Conservation (phyloP, 2,113 vertebrate genomes). For the Microcebus ravelobensis region DNA sequence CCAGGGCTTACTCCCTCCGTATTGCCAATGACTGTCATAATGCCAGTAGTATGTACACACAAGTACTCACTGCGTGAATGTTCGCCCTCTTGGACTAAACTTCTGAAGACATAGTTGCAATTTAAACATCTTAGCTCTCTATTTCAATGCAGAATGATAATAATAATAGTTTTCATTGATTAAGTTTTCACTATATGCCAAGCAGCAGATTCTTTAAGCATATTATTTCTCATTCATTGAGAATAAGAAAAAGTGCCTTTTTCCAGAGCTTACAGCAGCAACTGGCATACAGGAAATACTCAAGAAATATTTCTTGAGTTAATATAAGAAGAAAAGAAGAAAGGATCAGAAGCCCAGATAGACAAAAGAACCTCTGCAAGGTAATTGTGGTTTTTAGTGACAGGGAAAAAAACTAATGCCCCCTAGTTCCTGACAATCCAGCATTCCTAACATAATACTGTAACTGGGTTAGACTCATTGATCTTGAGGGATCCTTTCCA, state of each 20-base stretch:
- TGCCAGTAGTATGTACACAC: not conserved
- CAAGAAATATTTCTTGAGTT: not conserved
- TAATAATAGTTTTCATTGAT: not conserved
- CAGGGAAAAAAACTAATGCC: not conserved
- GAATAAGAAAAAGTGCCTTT: not conserved
- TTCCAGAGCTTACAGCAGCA: not conserved
- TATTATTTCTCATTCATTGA: constrained; percentile 2
- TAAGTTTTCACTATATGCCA: not conserved
- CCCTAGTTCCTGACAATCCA: not conserved
- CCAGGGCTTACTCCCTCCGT: not conserved
- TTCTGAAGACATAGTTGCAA: not conserved
- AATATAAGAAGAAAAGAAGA: not conserved
- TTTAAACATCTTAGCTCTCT: not conserved
- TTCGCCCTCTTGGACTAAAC: not conserved
- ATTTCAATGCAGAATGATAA: not conserved
- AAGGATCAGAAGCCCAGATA: not conserved
- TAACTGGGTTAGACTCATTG: not conserved
- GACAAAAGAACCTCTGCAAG: not conserved
- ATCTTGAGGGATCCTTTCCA: not conserved
- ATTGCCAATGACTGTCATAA: not conserved
- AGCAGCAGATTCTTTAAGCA: not conserved
- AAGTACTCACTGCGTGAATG: not conserved
- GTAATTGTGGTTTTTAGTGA: not conserved
- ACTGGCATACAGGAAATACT: not conserved
- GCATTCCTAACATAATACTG: not conserved